Base-by-base conservation (phyloP, 2,113 vertebrate genomes). In the Oophaga pumilio region DNA sequence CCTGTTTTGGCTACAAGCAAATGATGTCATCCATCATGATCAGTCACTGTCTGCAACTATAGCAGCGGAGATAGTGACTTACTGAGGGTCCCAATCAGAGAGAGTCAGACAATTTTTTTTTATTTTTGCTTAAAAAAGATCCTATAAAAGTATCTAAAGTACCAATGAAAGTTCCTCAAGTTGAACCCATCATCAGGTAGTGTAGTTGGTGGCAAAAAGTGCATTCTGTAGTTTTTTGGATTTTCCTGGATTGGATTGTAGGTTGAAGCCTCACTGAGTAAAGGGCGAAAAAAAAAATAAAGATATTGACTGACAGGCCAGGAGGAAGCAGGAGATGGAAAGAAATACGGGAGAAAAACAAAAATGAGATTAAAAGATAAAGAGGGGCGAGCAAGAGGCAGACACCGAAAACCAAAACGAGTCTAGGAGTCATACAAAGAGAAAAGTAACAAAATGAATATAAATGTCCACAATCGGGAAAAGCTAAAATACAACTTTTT, bases 1-100 rank as follows among this genome's bases (percentile, higher is more conserved):
- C 60, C 28, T 80, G 78, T 60, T 80, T 80, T 60, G 26, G 43
- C 78, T 60, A 80, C 78, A 80, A 80, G 78, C 78, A 60, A 66
- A 53, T 53, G 8, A 43, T 52, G 24, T n/a, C 62, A 68, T 69
- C 82, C 68, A 49, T 68, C 33, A 20, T 26, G 64, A 50, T 18
- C 43, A 50, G 71, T 18, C 1, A 73, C 18, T 49, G 71, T 74
- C 71, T 50, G 50, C 17, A 43, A 73, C 43, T 28, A 28, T 10
- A 3, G 28, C 69, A 8, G 28, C 0, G 18, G 71, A 50, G 33
- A 71, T 26, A 28, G 33, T 43, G 4, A 69, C 2, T 1, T 20
- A 64, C 64, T 11, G 66, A 15, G 18, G 60, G 18, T 18, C 2
- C 26, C 8, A 28, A 49, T 11, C 22, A 43, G 71, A 20, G n/a